Evolutionary conservation across 2,113 vertebrate species (phyloP).

Genomic region (Pterocles gutturalis): DNA sequence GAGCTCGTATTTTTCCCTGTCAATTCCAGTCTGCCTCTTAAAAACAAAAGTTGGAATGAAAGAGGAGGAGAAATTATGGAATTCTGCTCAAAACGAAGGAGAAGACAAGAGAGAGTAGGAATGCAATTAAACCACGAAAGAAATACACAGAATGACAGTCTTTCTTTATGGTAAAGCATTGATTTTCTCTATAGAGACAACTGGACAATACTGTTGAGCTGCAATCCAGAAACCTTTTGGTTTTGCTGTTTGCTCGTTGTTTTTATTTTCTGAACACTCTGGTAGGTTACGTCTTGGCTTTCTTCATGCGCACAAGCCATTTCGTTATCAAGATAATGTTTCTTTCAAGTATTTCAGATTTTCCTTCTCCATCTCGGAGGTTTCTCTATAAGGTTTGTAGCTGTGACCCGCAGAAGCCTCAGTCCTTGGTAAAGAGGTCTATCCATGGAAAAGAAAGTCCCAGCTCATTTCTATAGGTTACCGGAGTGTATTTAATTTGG

Average conservation of each 20-base stretch:
- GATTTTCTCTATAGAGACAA: slow-evolving; percentile 35
- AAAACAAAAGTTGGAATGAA: slow-evolving; percentile 24
- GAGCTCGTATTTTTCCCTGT: neutral
- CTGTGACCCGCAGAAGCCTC: neutral
- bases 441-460: neutral
- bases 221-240: slow-evolving; percentile 37
- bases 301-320: slow-evolving; percentile 63
- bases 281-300: slow-evolving; percentile 62
- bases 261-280: slow-evolving; percentile 54
- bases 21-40: slow-evolving; percentile 17
- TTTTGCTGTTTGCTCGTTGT: neutral
- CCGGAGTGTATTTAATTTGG: neutral
- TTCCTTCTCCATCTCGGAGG: neutral
- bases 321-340: slow-evolving; percentile 53
- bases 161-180: slow-evolving; percentile 32
- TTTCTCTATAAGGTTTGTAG: slow-evolving; percentile 28
- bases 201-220: slow-evolving; percentile 15
- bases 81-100: slow-evolving; percentile 25
- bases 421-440: slow-evolving; percentile 28
- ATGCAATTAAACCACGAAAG: slow-evolving; percentile 28
- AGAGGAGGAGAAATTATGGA: neutral
- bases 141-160: slow-evolving; percentile 10
- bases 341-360: slow-evolving; percentile 72
- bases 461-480: neutral
- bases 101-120: neutral